Conservation (phyloP, 2,113 vertebrate species). For the Pterophyllum scalare region DNA sequence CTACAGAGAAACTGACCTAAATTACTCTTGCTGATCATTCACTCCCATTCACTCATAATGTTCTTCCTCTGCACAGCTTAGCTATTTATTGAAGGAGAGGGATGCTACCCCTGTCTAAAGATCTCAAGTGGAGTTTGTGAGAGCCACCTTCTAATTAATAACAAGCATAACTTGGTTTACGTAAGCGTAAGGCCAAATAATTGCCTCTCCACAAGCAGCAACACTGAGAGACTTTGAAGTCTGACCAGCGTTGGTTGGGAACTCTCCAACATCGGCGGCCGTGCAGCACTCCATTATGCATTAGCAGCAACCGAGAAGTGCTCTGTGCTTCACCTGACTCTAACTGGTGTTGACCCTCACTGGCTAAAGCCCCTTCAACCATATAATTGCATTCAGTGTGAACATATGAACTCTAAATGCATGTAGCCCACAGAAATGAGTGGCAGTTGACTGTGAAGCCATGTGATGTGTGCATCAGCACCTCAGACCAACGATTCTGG, state of each 20-base stretch:
- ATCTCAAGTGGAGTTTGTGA: conserved; percentile 57
- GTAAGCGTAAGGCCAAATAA: conserved; percentile 60
- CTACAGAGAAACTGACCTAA: conserved; percentile 54
- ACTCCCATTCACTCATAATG: conserved; percentile 63
- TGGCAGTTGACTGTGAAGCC: conserved; percentile 43
- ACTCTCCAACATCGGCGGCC: conserved; percentile 20
- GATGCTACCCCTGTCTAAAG: conserved; percentile 52
- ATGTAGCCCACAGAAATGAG: conserved; percentile 39
- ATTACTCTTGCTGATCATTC: conserved; percentile 72
- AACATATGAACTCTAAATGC: conserved; percentile 49
- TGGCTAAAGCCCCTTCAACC: conserved; percentile 21
- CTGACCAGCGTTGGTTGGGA: conserved; percentile 22
- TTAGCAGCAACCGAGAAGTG: conserved; percentile 45
- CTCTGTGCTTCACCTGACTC: conserved; percentile 47
- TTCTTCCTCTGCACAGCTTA: conserved; percentile 55
- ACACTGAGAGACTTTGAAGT: conserved; percentile 57
- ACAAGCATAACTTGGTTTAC: conserved; percentile 61
- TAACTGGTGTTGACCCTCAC: conserved; percentile 40
- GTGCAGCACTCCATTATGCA: conserved; percentile 51
- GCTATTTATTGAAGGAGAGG: conserved; percentile 64
- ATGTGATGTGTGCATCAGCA: background rate
- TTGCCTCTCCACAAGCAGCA: conserved; percentile 35
- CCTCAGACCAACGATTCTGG: conserved; percentile 18
- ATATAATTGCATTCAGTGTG: conserved; percentile 56
- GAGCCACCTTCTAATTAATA: conserved; percentile 62